phyloP scores from a whole-genome alignment of 1,140 invertebrate genomes.

The Drosophila kepulauana region DNA sequence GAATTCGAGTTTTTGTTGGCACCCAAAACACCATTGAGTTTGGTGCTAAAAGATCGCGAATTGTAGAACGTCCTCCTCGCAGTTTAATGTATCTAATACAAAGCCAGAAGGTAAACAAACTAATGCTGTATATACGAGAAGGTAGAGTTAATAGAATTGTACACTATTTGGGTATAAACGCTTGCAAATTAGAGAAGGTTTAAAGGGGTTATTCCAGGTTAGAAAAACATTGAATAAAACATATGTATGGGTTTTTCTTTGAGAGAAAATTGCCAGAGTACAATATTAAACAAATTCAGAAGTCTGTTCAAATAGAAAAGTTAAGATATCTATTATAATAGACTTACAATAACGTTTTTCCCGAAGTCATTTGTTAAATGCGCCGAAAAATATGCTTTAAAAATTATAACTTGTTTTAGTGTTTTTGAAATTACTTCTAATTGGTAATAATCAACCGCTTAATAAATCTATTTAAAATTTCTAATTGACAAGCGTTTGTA shows the following conservation, averaged over 20 bases:
- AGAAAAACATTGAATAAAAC: background rate
- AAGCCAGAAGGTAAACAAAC: constrained; percentile 5
- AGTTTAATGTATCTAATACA: constrained; percentile 53
- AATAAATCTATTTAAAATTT: background rate
- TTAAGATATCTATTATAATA: background rate
- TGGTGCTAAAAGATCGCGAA: constrained; percentile 88
- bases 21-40: constrained; percentile 89
- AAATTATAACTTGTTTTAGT: constrained; percentile 2
- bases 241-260: background rate
- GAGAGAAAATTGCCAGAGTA: no score
- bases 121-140: constrained; percentile 33
- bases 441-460: no score
- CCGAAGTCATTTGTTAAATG: background rate
- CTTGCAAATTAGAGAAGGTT: constrained; percentile 1
- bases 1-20: constrained; percentile 92
- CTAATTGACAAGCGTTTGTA: background rate
- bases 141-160: constrained; percentile 3
- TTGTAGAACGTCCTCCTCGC: constrained; percentile 30
- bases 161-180: constrained; percentile 11
- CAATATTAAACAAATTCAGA: background rate
- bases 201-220: background rate
- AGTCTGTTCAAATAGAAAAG: background rate
- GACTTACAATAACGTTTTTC: background rate
- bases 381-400: constrained; percentile 32
- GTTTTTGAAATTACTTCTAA: background rate